Evolutionary conservation across 2,888 invertebrate genomes (phyloP).

Genomic region (Ditula angustiorana): DNA sequence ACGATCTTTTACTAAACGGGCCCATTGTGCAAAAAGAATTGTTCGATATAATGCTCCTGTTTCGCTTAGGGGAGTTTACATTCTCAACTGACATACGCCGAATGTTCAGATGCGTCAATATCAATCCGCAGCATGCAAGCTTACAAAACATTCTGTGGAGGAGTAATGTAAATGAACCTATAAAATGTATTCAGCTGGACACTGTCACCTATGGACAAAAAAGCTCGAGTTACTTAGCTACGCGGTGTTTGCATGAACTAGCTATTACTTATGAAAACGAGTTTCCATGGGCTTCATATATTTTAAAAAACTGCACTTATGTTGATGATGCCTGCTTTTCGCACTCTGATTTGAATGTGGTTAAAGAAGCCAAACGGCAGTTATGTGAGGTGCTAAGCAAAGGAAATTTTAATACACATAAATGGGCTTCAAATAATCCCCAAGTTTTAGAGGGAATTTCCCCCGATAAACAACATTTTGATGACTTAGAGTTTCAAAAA

Average conservation of each 20-base stretch:
- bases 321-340: no score
- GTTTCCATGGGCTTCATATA: constrained; percentile 31
- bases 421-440: no score
- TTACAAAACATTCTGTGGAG: constrained; percentile 42
- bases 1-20: background rate
- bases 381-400: no score
- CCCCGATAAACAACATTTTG: constrained; percentile 2
- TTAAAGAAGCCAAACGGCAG: background rate
- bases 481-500: constrained; percentile 32
- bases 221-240: constrained; percentile 32
- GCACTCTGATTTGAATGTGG: no score
- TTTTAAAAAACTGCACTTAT: constrained; percentile 32
- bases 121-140: background rate
- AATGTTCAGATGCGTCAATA: background rate
- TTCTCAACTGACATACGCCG: background rate
- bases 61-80: background rate
- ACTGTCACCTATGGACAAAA: constrained; percentile 41
- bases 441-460: no score
- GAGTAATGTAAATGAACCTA: constrained; percentile 32
- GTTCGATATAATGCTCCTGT: background rate
- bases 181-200: no score
- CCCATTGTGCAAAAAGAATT: no score
- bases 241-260: constrained; percentile 34
- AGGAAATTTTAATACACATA: no score
- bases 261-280: constrained; percentile 11